Evolutionary conservation across 2,888 invertebrate species (phyloP).

Genomic region (Adineta ricciae): DNA sequence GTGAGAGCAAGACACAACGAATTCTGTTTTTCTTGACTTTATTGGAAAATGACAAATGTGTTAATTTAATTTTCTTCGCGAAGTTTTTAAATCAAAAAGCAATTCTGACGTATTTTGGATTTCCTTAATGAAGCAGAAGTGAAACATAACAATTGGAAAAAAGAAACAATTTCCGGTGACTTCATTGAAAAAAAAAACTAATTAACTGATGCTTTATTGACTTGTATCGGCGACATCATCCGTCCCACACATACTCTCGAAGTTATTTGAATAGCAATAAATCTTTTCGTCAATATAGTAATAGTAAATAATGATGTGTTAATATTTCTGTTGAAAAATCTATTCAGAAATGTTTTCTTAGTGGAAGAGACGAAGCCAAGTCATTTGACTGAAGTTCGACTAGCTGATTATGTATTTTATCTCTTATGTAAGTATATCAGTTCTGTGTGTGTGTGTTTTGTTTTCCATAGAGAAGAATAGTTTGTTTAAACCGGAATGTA

Average conservation of each 20-base stretch:
- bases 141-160: neutral
- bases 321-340: neutral
- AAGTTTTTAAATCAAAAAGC: no score
- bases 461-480: neutral
- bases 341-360: neutral
- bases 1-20: no score
- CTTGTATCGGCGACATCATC: neutral
- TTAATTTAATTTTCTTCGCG: no score
- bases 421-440: neutral
- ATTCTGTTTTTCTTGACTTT: no score
- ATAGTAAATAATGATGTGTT: neutral
- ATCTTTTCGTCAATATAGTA: neutral
- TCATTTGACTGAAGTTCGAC: neutral
- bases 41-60: no score
- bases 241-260: neutral
- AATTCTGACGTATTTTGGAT: neutral
- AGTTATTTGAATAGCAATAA: neutral
- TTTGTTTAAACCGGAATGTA: neutral
- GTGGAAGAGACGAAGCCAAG: neutral
- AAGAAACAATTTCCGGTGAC: neutral
- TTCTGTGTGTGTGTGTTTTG: neutral
- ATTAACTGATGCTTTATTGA: neutral
- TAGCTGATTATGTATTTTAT: neutral
- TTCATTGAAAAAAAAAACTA: neutral
- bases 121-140: neutral